Evolutionary conservation across 2,888 invertebrate genomes (phyloP).

Genomic region (Lucinisca nassula): DNA sequence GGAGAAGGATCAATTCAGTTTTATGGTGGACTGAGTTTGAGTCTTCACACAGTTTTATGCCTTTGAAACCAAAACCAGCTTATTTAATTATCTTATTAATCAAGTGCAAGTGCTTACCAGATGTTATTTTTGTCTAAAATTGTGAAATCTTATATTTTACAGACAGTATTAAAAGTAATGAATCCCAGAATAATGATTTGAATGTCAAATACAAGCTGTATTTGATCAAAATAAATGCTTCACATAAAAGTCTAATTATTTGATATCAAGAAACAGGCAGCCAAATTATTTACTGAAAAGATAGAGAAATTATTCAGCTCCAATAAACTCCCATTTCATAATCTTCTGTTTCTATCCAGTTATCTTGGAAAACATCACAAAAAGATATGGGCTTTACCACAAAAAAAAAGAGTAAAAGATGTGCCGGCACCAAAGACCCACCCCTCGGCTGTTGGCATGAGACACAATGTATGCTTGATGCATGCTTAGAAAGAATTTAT

Average conservation of each 20-base stretch:
- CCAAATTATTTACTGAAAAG: not conserved
- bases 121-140: not conserved
- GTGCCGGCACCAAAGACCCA: no score
- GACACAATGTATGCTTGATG: no score
- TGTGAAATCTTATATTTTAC: not conserved
- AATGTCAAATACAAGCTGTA: constrained; percentile 5
- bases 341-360: not conserved
- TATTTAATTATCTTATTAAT: no score
- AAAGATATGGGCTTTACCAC: not conserved
- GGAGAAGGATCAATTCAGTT: no score
- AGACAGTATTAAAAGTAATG: not conserved
- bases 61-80: no score
- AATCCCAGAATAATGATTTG: constrained; percentile 1
- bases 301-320: constrained; percentile 4
- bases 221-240: constrained; percentile 13
- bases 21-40: no score
- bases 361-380: constrained; percentile 1
- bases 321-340: not conserved
- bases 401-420: no score
- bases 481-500: no score
- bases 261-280: constrained; percentile 4
- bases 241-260: not conserved
- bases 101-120: no score
- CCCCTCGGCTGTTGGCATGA: no score
- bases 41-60: no score